phyloP scores from a whole-genome alignment of 1,140 invertebrate genomes.

The Nylanderia fulva region DNA sequence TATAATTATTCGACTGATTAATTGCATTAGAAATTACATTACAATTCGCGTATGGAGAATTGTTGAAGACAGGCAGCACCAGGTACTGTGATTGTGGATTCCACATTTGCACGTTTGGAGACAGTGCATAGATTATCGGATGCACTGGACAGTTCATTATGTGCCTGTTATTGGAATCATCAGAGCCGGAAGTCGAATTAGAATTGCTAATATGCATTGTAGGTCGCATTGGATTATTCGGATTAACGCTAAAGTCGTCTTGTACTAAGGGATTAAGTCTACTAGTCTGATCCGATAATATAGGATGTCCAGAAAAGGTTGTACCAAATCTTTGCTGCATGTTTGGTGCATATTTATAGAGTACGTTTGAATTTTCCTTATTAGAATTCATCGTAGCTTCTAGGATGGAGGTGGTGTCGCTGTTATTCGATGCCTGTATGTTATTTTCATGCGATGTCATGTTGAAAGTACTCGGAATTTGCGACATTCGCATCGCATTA shows the following conservation, averaged over 20 bases:
- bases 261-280: constrained; percentile 45
- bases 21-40: not conserved
- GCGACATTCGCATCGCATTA: not conserved
- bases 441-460: not conserved
- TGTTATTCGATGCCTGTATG: constrained; percentile 24
- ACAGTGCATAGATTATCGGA: constrained; percentile 49
- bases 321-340: constrained; percentile 44
- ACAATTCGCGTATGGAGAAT: constrained; percentile 38
- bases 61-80: constrained; percentile 44
- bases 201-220: constrained; percentile 58
- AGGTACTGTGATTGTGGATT: constrained; percentile 62
- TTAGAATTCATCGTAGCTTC: not conserved
- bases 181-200: not conserved
- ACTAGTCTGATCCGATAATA: not conserved
- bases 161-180: constrained; percentile 38
- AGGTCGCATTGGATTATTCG: constrained; percentile 13
- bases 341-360: constrained; percentile 45
- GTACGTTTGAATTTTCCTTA: constrained; percentile 36
- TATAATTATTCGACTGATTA: constrained; percentile 10
- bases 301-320: constrained; percentile 33
- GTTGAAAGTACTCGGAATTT: constrained; percentile 12
- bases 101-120: constrained; percentile 60
- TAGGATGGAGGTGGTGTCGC: not conserved
- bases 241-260: constrained; percentile 29
- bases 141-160: constrained; percentile 38